Base-by-base conservation (phyloP, 2,797 vertebrate genomes). In the Pipistrellus kuhlii region DNA sequence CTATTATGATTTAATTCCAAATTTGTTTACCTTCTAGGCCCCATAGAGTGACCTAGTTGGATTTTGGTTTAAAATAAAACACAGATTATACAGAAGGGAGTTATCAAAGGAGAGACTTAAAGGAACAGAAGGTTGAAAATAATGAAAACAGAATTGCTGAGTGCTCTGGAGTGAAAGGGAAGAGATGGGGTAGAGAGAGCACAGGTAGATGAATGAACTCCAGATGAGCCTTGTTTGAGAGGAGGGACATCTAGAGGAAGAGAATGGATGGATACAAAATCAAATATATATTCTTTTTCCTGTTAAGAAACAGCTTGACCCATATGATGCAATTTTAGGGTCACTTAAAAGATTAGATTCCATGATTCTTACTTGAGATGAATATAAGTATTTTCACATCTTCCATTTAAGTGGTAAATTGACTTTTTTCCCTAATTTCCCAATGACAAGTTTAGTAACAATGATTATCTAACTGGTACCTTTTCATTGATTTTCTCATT, bases 311-410 rank as follows among this genome's bases (percentile, higher is more conserved):
- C 17, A 69, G 44, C 71, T 75, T 35, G 78, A 51, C 18, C 38
- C 30, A 66, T 81, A 32, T 81, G 53, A 88, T 44, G 46, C 68
- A 88, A 23, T 72, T 93, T 73, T 25, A 53, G 66, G 11, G 12
- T 89, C 66, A 72, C 80, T 94, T 94, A 69, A 69, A 95, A 53
- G 32, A 38, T 80, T n/a, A 89, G 44, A 71, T 62, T 91, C 38
- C 51, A 83, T 83, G 32, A 57, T 89, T 83, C 64, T 94, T 78
- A 81, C 30, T 87, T 86, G 59, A 95, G 64, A 78, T 78, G 62
- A 91, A 32, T 8, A 64, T 93, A 90, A 69, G 55, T 90, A 81
- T 90, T 53, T 87, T 96, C 90, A 41, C 8, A 41, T 41, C 48
- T 77, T 91, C 30, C 62, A 4, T 18, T 59, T 71, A 68, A 51